These are phyloP conservation scores for Hydropsyche betteni DNA, from an alignment of 2,888 invertebrate species.

Conservation along the genomic window DNA sequence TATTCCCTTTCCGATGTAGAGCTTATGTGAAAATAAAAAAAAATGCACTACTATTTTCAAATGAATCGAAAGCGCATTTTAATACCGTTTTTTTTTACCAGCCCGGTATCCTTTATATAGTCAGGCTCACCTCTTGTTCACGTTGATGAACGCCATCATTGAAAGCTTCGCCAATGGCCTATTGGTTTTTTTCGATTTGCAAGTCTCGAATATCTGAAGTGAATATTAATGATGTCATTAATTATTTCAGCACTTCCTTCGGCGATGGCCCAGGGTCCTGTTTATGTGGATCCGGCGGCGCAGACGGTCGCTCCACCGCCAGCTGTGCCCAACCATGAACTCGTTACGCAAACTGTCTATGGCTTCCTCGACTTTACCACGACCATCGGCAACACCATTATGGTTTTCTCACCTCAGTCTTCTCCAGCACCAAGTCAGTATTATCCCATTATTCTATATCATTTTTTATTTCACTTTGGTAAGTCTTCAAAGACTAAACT, in stretches of 20 bases:
- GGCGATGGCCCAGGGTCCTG: conserved; percentile 54
- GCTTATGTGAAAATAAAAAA: conserved; percentile 15
- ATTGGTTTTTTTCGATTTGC: background rate
- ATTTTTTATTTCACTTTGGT: conserved; percentile 1
- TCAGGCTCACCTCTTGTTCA: background rate
- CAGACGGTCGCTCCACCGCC: conserved; percentile 42
- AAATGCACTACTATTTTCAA: conserved; percentile 26
- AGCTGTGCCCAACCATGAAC: conserved; percentile 53
- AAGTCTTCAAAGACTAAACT: too few relatives aligned
- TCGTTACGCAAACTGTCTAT: conserved; percentile 89
- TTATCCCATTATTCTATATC: conserved; percentile 43
- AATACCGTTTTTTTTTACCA: conserved; percentile 1
- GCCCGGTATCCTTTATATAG: background rate
- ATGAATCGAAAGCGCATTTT: conserved; percentile 25
- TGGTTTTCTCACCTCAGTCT: conserved; percentile 93
- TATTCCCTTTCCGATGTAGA: conserved; percentile 5
- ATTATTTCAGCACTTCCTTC: conserved; percentile 43
- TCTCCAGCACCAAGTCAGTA: conserved; percentile 74
- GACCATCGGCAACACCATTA: conserved; percentile 92
- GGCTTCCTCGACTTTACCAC: conserved; percentile 95
- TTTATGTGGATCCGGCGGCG: conserved; percentile 53
- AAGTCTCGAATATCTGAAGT: background rate
- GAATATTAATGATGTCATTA: background rate
- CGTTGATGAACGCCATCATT: background rate
- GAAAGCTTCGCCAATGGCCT: conserved; percentile 1